Evolutionary conservation across 2,113 vertebrate genomes (phyloP), one percentile per base, ranked within the genome.

Genomic region (Pogonocichla stellata): DNA sequence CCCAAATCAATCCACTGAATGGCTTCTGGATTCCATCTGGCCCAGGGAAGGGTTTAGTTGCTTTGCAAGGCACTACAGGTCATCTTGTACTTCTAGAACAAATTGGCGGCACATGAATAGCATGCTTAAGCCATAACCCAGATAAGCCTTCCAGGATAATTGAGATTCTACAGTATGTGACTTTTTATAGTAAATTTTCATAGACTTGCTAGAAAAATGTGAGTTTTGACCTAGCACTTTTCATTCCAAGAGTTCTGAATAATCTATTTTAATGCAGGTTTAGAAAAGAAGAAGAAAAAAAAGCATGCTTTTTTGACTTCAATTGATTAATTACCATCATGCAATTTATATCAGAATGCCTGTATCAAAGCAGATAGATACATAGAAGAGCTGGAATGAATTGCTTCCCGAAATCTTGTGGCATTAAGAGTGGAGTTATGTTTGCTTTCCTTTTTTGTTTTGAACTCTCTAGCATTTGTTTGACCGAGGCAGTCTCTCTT

Each of bases 201-300:
- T 40, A 88, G 74, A 62, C 42, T 70, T 91, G 71, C 56, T 85
- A 85, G 70, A 88, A 96, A 95, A 94, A 92, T 48, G 67, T 88
- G 74, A 95, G 38, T 92, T 95, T 92, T 95, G 88, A 96, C 87
- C 88, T 88, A 77, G 74, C 62, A 70, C 71, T 92, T 88, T 83
- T 80, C 47, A 83, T 92, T 82, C 62, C 64, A 82, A 82, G 75
- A 80, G 73, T 73, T 93, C 62, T 64, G 90, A 94, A 90, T 88
- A 86, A 94, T 73, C 74, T 96, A 85, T 92, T 87, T 79, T 57
- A 95, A 90, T 86, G 33, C 33, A 62, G 65, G 50, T 85, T 93
- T 90, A 75, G 57, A 36, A 71, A 89, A 69, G 19, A 8, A 34
- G 22, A 57, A 28, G 12, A 23, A 42, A 26, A 33, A 12, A 36